These are phyloP conservation scores for Ranitomeya variabilis DNA, from an alignment of 2,113 vertebrate species.

Conservation along the genomic window DNA sequence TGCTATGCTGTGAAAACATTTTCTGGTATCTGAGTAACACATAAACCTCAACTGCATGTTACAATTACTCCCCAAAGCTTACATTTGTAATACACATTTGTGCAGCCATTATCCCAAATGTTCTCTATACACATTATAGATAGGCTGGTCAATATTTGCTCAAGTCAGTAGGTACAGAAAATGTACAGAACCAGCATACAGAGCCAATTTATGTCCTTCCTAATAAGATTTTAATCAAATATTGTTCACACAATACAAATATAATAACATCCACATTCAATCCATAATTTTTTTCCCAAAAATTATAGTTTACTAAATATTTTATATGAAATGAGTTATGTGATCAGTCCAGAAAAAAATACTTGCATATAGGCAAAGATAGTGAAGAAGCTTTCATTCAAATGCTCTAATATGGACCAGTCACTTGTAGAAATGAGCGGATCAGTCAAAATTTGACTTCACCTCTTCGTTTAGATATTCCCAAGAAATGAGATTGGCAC, in stretches of 20 bases:
- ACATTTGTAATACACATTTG: constrained; percentile 4
- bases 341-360: no score
- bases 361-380: no score
- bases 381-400: no score
- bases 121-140: not conserved
- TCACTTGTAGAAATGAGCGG: no score
- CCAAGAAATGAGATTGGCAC: no score
- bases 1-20: constrained; percentile 32
- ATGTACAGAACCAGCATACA: not conserved
- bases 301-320: no score
- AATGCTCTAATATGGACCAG: no score
- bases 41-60: constrained; percentile 1
- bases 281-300: no score
- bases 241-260: not conserved
- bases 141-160: not conserved
- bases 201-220: not conserved
- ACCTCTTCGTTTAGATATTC: no score
- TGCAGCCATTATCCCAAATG: not conserved
- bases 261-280: not conserved
- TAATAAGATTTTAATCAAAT: not conserved
- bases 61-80: constrained; percentile 22
- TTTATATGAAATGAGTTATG: no score
- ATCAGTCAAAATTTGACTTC: no score
- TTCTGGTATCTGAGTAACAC: constrained; percentile 19
- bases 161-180: not conserved